These are phyloP conservation scores for Pagetopsis macropterus DNA, from an alignment of 2,797 vertebrate species.

Conservation along the genomic window DNA sequence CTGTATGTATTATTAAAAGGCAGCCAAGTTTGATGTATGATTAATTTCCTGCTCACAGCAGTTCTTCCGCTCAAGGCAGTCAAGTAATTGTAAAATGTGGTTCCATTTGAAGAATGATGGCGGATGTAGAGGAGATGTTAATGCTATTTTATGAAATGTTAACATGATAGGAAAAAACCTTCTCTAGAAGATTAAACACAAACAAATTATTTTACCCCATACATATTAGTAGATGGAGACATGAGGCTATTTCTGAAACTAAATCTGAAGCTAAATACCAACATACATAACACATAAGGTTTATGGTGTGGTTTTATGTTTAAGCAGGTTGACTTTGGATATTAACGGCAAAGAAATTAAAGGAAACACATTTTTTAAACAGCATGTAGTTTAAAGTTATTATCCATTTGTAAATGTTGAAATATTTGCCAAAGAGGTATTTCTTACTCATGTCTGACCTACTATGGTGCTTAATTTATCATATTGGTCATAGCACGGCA, in stretches of 20 bases:
- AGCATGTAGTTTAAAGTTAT: not conserved
- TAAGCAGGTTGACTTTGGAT: not conserved
- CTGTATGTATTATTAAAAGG: conserved; percentile 41
- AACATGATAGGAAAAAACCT: not conserved
- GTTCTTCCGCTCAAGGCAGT: not conserved
- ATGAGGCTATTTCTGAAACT: not conserved
- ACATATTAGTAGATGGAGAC: too few species aligned
- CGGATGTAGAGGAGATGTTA: not conserved
- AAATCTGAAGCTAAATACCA: not conserved
- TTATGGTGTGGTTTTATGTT: not conserved
- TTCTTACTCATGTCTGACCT: not conserved
- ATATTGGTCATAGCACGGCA: not conserved
- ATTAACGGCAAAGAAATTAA: not conserved
- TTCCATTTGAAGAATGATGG: not conserved
- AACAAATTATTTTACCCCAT: too few species aligned
- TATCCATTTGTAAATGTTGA: not conserved
- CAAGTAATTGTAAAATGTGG: conserved; percentile 13
- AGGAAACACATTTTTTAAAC: not conserved
- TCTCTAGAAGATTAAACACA: not conserved
- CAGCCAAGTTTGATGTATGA: conserved; percentile 26
- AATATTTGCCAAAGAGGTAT: conserved; percentile 10
- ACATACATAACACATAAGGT: not conserved
- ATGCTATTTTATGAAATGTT: conserved; percentile 5
- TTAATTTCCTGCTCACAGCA: conserved; percentile 14
- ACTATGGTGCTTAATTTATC: not conserved